phyloP scores from a whole-genome alignment of 2,888 invertebrate species.

The Apotomis turbidana region DNA sequence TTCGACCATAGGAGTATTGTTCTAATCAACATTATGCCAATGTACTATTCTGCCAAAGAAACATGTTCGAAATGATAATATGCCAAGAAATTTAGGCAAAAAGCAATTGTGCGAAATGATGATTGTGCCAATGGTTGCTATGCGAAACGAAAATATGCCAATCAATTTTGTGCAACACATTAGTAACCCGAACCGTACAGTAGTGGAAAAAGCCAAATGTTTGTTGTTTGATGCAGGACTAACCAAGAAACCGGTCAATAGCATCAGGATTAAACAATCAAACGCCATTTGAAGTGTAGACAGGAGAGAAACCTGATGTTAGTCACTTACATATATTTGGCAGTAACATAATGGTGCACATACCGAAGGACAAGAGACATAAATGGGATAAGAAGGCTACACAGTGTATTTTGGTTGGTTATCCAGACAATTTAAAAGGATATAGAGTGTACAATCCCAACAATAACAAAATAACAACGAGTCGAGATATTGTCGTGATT shows the following conservation, averaged over 20 bases:
- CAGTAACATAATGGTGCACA: neutral
- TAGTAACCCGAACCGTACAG: conserved; percentile 2
- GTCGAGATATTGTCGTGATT: conserved; percentile 44
- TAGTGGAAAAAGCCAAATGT: conserved; percentile 34
- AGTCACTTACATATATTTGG: neutral
- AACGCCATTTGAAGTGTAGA: conserved; percentile 6
- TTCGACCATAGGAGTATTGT: too few relatives aligned
- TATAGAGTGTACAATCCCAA: conserved; percentile 41
- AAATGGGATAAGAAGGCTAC: conserved; percentile 4
- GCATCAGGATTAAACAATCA: conserved; percentile 4
- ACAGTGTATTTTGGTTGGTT: neutral
- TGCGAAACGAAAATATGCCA: too few relatives aligned
- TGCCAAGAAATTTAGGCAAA: too few relatives aligned
- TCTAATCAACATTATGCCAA: too few relatives aligned
- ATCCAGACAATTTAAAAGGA: neutral
- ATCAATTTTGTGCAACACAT: too few relatives aligned
- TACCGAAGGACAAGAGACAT: conserved; percentile 24
- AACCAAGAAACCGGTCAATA: conserved; percentile 5
- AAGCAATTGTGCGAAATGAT: too few relatives aligned
- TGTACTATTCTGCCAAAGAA: too few relatives aligned
- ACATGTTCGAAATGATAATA: too few relatives aligned
- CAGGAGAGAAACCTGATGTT: conserved; percentile 5
- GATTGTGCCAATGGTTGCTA: too few relatives aligned
- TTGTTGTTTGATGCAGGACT: conserved; percentile 35
- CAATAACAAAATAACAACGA: conserved; percentile 41